phyloP scores from a whole-genome alignment of 1,140 invertebrate species.

The Dendroctonus valens region DNA sequence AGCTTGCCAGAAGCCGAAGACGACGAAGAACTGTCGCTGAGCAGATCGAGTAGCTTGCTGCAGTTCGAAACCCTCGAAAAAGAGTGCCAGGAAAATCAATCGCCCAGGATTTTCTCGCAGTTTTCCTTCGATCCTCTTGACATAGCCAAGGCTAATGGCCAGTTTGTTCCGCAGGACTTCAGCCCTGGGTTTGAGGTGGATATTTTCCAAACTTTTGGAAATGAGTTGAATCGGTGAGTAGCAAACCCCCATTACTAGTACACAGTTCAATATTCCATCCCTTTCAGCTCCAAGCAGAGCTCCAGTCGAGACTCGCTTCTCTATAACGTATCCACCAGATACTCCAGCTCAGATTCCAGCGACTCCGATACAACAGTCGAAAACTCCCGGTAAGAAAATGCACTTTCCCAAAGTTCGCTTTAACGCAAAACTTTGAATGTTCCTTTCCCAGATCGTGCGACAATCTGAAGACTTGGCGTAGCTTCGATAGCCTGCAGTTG shows the following conservation, averaged over 20 bases:
- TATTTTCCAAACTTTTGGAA: conserved; percentile 43
- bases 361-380: conserved; percentile 46
- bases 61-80: conserved; percentile 78
- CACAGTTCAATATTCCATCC: not conserved
- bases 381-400: conserved; percentile 30
- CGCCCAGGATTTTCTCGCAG: conserved; percentile 53
- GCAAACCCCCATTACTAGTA: not conserved
- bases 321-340: conserved; percentile 34
- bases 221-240: conserved; percentile 37
- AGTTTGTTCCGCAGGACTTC: conserved; percentile 47
- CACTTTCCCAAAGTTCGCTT: not conserved
- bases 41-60: conserved; percentile 71
- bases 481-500: conserved; percentile 53
- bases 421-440: conserved; percentile 9
- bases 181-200: conserved; percentile 37
- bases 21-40: conserved; percentile 58
- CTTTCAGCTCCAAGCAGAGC: conserved; percentile 30
- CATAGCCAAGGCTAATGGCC: conserved; percentile 57
- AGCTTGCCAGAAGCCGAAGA: conserved; percentile 51
- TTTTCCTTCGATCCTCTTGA: conserved; percentile 61
- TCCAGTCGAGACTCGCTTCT: conserved; percentile 35
- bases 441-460: conserved; percentile 36
- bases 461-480: conserved; percentile 53
- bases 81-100: conserved; percentile 58
- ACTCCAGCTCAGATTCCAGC: conserved; percentile 39